Base-by-base conservation (phyloP, 2,113 vertebrate species). In the Hippopotamus amphibius region DNA sequence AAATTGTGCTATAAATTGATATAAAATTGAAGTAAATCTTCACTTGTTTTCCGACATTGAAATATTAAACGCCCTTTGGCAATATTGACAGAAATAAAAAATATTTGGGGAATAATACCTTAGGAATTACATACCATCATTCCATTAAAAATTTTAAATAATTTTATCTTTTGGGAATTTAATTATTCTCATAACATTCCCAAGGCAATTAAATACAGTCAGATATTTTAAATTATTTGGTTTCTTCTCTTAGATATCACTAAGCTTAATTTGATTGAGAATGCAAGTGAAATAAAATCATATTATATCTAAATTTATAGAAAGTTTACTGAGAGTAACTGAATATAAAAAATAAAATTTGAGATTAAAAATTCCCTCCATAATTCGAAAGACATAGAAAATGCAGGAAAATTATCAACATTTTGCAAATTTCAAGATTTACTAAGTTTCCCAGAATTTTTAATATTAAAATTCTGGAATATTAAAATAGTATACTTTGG, bases 11-110 rank as follows among this genome's bases (percentile, higher is more conserved):
- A 55, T 65, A 76, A 63, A 59, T 69, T 53, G 10, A 33, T 65
- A 87, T 55, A 77, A 93, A 96, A 89, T 85, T 37, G 48, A 96
- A 92, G 11, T 92, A 76, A 55, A 55, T 86, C 21, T 95, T 91
- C 30, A 68, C 7, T 26, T 41, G 12, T 69, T 97, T 92, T 95
- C 24, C 43, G 65, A 82, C 5, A 69, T 76, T 83, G 21, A 87
- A 97, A 91, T 90, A 61, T 22, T 96, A 30, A 63, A n/a, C 71
- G 15, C n/a, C 3, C 14, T 92, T 80, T 80, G 61, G 13, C 61
- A 91, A 61, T 77, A 72, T 59, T 59, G 46, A 61, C 65, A 85
- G 85, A 94, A 76, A 79, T 48, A 30, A 91, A 55, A 66, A 77
- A 50, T n/a, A 76, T 43, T 76, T 84, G 63, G 0, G 4, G 24